Evolutionary conservation across 2,888 invertebrate species (phyloP).

Genomic region (Drosophila ezoana): DNA sequence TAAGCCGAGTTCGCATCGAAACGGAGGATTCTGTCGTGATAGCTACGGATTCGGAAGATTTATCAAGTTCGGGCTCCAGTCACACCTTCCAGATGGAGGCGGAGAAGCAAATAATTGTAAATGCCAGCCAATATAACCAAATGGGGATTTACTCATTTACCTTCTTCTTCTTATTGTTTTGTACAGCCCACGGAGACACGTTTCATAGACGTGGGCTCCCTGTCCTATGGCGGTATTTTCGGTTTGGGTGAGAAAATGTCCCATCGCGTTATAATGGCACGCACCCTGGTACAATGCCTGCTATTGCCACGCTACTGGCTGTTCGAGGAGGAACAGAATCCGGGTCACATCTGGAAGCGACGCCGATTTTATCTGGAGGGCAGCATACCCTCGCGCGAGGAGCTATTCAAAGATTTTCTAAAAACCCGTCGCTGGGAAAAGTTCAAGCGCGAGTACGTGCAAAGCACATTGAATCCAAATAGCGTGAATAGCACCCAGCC

Average conservation of each 20-base stretch:
- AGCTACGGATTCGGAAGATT: background rate
- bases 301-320: constrained; percentile 90
- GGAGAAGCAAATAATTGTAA: background rate
- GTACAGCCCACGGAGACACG: constrained; percentile 66
- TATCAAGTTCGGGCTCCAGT: background rate
- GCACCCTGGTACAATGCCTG: constrained; percentile 88
- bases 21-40: too few species aligned
- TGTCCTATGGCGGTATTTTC: constrained; percentile 85
- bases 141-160: background rate
- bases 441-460: constrained; percentile 76
- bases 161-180: background rate
- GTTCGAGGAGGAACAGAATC: constrained; percentile 86
- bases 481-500: constrained; percentile 71
- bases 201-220: constrained; percentile 83
- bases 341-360: constrained; percentile 84
- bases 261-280: constrained; percentile 89
- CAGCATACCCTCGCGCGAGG: constrained; percentile 82
- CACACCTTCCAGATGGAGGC: background rate
- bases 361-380: constrained; percentile 79
- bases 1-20: background rate
- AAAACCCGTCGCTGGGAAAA: constrained; percentile 82
- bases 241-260: constrained; percentile 90
- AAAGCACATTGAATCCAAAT: constrained; percentile 57
- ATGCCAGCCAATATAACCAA: background rate
- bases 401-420: constrained; percentile 79